Evolutionary conservation across 2,888 invertebrate genomes (phyloP).

Genomic region (Mesorhabditis sp.): DNA sequence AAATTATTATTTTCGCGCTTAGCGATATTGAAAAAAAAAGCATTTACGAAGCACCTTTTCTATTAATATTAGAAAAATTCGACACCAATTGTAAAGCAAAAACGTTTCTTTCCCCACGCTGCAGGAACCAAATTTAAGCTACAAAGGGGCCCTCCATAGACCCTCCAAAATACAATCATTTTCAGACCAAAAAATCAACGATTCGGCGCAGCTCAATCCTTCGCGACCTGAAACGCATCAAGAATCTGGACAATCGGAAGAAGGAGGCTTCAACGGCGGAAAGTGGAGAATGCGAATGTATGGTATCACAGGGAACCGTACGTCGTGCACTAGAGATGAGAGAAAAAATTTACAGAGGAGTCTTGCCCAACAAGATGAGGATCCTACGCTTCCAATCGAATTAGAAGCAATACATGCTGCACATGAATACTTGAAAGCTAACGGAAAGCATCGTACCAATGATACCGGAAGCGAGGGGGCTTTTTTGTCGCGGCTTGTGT

Average conservation of each 20-base stretch:
- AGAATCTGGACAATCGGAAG: conserved; percentile 49
- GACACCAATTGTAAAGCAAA: too few relatives aligned
- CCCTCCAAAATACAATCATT: neutral
- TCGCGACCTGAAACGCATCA: conserved; percentile 50
- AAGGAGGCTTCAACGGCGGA: conserved; percentile 21
- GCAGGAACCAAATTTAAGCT: too few relatives aligned
- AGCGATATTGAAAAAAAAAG: too few relatives aligned
- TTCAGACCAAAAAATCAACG: conserved; percentile 48
- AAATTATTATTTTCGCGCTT: neutral
- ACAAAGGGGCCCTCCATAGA: too few relatives aligned
- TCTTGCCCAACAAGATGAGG: neutral
- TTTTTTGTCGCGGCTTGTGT: conserved; percentile 43
- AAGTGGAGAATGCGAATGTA: conserved; percentile 8
- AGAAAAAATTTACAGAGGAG: neutral
- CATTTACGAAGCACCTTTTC: too few relatives aligned
- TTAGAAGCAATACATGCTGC: neutral
- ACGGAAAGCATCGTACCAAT: neutral
- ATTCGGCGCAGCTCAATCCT: conserved; percentile 50
- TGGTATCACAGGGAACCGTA: conserved; percentile 14
- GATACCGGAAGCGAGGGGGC: conserved; percentile 36
- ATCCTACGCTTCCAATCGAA: neutral
- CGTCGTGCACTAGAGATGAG: conserved; percentile 11
- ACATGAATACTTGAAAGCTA: neutral
- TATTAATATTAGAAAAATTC: too few relatives aligned
- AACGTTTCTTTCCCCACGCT: too few relatives aligned